phyloP scores from a whole-genome alignment of 2,888 invertebrate species.

The Pyrochroa serraticornis region DNA sequence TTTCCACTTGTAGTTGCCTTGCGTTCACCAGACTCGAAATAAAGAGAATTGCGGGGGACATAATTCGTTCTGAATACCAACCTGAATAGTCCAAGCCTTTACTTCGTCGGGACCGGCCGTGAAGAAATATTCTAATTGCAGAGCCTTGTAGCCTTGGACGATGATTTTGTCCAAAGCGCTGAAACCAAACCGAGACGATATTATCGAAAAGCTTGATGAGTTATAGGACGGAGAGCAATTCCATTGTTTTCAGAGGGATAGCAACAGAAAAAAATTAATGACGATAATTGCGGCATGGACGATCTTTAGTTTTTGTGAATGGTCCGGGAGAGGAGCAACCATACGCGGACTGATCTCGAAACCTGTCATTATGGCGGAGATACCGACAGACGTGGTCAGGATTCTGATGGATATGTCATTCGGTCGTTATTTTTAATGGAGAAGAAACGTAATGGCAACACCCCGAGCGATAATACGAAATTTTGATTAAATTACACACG shows the following conservation, averaged over 20 bases:
- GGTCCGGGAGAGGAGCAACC: conserved; percentile 33
- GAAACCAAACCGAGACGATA: conserved; percentile 46
- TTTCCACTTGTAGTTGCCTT: conserved; percentile 26
- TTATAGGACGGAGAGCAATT: conserved; percentile 6
- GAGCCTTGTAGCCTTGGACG: conserved; percentile 93
- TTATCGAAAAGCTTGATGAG: conserved; percentile 4
- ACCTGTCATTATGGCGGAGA: conserved; percentile 51
- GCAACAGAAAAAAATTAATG: conserved; percentile 43
- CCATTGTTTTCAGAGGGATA: conserved; percentile 21
- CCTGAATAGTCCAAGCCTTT: conserved; percentile 99
- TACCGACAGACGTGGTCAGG: conserved; percentile 48
- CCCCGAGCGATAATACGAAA: conserved; percentile 23
- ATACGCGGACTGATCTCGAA: conserved; percentile 36
- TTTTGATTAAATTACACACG: conserved; percentile 24
- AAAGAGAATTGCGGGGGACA: conserved; percentile 11
- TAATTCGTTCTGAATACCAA: conserved; percentile 50
- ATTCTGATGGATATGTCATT: conserved; percentile 46
- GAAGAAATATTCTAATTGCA: conserved; percentile 98
- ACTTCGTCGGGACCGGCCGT: conserved; percentile 98
- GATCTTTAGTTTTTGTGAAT: conserved; percentile 43
- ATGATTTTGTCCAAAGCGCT: conserved; percentile 97
- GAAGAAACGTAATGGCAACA: conserved; percentile 23
- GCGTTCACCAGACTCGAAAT: conserved; percentile 14
- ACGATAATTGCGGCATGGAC: conserved; percentile 46
- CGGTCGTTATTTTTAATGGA: conserved; percentile 39